Evolutionary conservation across 2,113 vertebrate genomes (phyloP).

Genomic region (Mirounga angustirostris): DNA sequence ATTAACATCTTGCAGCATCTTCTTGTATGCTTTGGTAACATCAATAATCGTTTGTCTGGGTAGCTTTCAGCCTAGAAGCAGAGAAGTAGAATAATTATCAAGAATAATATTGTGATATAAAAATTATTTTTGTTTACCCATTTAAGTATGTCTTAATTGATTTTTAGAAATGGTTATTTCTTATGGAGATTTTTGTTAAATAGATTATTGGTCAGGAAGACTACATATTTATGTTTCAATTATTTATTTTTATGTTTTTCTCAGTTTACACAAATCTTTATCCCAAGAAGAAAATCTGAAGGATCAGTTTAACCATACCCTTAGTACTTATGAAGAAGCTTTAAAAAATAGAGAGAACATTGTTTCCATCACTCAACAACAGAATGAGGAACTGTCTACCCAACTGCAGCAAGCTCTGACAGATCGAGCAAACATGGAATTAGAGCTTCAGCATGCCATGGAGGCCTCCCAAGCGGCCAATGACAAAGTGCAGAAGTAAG

Average conservation of each 20-base stretch:
- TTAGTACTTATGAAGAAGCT: constrained; percentile 83
- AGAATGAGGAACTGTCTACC: constrained; percentile 87
- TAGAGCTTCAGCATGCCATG: constrained; percentile 87
- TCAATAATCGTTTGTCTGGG: constrained; percentile 54
- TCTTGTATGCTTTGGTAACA: constrained; percentile 65
- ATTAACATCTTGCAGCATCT: constrained; percentile 70
- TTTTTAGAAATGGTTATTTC: constrained; percentile 55
- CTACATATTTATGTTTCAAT: constrained; percentile 50
- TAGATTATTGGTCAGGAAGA: not conserved
- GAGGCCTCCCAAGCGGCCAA: constrained; percentile 87
- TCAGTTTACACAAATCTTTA: constrained; percentile 89
- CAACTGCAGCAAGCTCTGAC: constrained; percentile 88
- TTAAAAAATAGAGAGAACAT: constrained; percentile 83
- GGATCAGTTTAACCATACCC: constrained; percentile 84
- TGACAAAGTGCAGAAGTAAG: constrained; percentile 92
- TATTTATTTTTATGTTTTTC: constrained; percentile 66
- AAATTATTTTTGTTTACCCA: constrained; percentile 34
- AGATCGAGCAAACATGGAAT: constrained; percentile 85
- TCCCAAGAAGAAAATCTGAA: constrained; percentile 88
- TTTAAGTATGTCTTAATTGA: constrained; percentile 29
- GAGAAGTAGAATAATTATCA: constrained; percentile 48
- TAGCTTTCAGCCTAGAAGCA: constrained; percentile 58
- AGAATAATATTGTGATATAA: constrained; percentile 31
- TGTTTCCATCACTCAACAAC: constrained; percentile 85
- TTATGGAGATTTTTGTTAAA: constrained; percentile 42